phyloP scores from a whole-genome alignment of 2,888 invertebrate genomes.

The Callyntrura guangdongensis region DNA sequence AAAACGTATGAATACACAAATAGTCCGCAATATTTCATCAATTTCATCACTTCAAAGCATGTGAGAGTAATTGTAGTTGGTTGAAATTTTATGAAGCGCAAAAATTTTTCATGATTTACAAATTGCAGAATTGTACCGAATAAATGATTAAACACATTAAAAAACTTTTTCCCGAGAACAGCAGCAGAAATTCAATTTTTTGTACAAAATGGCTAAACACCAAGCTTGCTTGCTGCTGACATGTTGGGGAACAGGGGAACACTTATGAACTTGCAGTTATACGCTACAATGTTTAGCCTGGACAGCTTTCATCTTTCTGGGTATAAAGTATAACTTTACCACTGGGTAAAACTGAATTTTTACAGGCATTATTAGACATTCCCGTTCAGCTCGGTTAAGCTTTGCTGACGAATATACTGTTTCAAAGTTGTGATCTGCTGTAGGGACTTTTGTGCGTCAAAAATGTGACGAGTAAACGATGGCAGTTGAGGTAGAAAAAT shows the following conservation, averaged over 20 bases:
- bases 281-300: background rate
- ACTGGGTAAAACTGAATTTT: too few relatives aligned
- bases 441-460: background rate
- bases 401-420: background rate
- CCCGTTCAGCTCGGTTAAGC: too few relatives aligned
- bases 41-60: slow-evolving; percentile 3
- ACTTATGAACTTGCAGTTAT: too few relatives aligned
- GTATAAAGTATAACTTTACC: too few relatives aligned
- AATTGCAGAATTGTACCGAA: background rate
- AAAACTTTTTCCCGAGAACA: background rate
- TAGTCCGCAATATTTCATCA: background rate
- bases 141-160: background rate
- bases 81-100: background rate
- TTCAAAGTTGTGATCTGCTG: background rate
- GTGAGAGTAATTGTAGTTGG: background rate
- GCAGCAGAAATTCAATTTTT: background rate
- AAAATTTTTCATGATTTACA: background rate
- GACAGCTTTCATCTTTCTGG: background rate
- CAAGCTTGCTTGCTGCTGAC: too few relatives aligned
- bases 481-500: too few relatives aligned
- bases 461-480: too few relatives aligned
- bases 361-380: background rate
- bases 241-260: background rate
- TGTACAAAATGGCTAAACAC: background rate
- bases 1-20: background rate